Evolutionary conservation across 2,888 invertebrate species (phyloP).

Genomic region (Agelastica alni): DNA sequence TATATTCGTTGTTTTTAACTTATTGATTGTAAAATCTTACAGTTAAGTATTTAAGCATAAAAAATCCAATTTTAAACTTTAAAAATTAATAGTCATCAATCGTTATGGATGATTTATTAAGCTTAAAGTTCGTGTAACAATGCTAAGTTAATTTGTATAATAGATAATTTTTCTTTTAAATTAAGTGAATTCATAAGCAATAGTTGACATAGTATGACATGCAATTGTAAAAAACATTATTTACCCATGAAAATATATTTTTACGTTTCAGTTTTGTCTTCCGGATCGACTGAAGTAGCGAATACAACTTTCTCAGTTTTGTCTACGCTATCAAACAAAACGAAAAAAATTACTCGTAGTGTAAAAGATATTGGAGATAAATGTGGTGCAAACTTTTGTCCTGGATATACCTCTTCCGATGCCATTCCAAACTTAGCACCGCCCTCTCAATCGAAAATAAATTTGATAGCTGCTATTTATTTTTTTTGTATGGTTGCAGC

Average conservation of each 20-base stretch:
- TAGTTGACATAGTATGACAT: too few relatives aligned
- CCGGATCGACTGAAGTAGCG: conserved; percentile 25
- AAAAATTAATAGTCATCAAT: too few relatives aligned
- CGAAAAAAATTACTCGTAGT: conserved; percentile 4
- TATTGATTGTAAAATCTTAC: too few relatives aligned
- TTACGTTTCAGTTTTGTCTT: conserved; percentile 39
- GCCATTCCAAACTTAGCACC: conserved; percentile 67
- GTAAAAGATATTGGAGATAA: conserved; percentile 60
- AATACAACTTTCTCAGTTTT: conserved; percentile 27
- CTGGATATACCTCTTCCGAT: conserved; percentile 59
- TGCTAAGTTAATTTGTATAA: too few relatives aligned
- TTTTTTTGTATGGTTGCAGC: conserved; percentile 78
- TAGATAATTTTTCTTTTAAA: too few relatives aligned
- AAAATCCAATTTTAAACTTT: too few relatives aligned
- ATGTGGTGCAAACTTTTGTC: conserved; percentile 79
- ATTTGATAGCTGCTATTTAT: conserved; percentile 80
- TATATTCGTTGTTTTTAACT: too few relatives aligned
- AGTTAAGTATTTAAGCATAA: too few relatives aligned
- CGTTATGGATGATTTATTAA: too few relatives aligned
- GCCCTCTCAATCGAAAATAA: conserved; percentile 74
- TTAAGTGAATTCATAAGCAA: too few relatives aligned
- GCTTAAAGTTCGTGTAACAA: too few relatives aligned
- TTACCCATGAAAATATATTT: neutral
- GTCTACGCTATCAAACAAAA: conserved; percentile 12
- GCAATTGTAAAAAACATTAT: too few relatives aligned